phyloP scores from a whole-genome alignment of 2,113 vertebrate genomes.

The Elachura formosa region DNA sequence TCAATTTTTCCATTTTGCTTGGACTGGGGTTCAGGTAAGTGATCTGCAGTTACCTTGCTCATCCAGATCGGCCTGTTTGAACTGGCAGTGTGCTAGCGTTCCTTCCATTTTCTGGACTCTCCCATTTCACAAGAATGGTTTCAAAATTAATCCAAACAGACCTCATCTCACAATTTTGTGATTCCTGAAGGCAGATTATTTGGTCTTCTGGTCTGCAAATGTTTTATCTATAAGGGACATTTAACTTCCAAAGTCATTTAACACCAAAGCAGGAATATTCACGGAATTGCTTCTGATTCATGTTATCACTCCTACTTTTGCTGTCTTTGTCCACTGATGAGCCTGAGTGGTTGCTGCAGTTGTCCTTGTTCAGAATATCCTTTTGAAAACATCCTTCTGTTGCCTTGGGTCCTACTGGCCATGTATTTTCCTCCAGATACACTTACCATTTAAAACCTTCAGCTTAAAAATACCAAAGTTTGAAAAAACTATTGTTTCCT shows the following conservation, averaged over 20 bases:
- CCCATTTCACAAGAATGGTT: background rate
- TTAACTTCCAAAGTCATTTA: background rate
- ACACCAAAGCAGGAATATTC: background rate
- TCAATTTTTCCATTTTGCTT: constrained; percentile 49
- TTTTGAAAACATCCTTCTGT: background rate
- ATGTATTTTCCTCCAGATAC: background rate
- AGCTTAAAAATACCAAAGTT: background rate
- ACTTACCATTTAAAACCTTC: background rate
- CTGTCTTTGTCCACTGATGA: background rate
- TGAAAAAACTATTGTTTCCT: background rate
- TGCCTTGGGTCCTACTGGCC: background rate
- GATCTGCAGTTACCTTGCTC: constrained; percentile 30
- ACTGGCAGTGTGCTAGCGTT: background rate
- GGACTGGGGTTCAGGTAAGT: background rate
- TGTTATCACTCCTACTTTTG: background rate
- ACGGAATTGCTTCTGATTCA: background rate
- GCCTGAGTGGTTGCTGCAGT: background rate
- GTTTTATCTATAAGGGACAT: background rate
- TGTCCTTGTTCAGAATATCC: background rate
- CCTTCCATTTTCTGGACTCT: background rate
- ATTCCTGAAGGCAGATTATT: background rate
- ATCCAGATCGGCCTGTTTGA: constrained; percentile 42
- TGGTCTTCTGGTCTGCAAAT: background rate
- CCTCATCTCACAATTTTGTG: background rate
- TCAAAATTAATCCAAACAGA: background rate